Conservation (phyloP, 1,140 invertebrate genomes). For the Octopus sinensis region DNA sequence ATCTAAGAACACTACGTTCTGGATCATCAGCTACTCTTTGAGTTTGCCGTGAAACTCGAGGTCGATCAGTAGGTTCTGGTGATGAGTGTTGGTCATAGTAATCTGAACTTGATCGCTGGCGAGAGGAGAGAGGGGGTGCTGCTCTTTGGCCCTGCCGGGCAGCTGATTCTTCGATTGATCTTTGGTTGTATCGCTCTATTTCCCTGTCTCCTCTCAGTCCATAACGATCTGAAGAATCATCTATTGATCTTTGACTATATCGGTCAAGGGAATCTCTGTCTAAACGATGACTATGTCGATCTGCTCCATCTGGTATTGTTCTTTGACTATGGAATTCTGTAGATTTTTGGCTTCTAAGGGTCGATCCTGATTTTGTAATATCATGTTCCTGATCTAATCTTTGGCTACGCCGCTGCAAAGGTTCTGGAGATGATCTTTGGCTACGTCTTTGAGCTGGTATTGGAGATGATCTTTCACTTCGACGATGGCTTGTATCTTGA, state of each 20-base stretch:
- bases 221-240: not conserved
- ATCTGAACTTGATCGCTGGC: not conserved
- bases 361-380: not conserved
- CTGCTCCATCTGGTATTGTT: not conserved
- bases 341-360: not conserved
- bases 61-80: not conserved
- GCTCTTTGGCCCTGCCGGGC: not conserved
- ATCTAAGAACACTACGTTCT: constrained; percentile 5
- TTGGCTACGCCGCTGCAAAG: not conserved
- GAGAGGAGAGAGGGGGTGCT: not conserved
- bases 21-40: constrained; percentile 7
- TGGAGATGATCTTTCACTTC: not conserved
- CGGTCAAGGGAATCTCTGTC: not conserved
- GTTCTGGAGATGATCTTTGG: constrained; percentile 4
- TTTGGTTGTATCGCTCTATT: not conserved
- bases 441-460: constrained; percentile 1
- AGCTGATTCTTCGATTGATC: not conserved
- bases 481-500: not conserved
- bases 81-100: constrained; percentile 8
- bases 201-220: not conserved
- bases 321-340: constrained; percentile 5
- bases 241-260: not conserved
- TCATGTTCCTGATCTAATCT: constrained; percentile 3
- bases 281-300: not conserved
- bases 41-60: constrained; percentile 5